Evolutionary conservation across 2,797 vertebrate species (phyloP).

Genomic region (Anisognathus igniventris): DNA sequence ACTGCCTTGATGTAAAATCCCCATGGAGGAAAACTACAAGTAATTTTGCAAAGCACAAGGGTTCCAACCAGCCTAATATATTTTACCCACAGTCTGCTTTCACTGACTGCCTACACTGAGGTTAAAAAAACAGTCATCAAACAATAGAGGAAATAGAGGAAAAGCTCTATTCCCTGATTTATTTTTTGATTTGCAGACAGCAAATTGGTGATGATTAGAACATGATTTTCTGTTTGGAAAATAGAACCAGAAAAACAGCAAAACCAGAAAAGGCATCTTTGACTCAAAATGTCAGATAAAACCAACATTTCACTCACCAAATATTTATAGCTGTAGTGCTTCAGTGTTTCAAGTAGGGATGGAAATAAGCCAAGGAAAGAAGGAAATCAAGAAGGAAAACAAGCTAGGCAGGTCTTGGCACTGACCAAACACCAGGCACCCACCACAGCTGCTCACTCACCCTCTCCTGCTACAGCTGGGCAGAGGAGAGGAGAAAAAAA

Average conservation of each 20-base stretch:
- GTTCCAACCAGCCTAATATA: not conserved
- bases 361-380: not conserved
- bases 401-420: not conserved
- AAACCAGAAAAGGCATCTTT: not conserved
- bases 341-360: not conserved
- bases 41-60: not conserved
- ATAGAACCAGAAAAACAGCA: not conserved
- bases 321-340: not conserved
- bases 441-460: fast-evolving
- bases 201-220: not conserved
- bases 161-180: not conserved
- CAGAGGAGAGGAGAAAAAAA: not conserved
- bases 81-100: not conserved
- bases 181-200: not conserved
- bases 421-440: not conserved
- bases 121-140: not conserved
- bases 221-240: not conserved
- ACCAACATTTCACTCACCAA: not conserved
- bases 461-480: not conserved
- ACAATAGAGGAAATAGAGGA: not conserved
- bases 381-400: not conserved
- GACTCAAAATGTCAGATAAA: not conserved
- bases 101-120: not conserved
- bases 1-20: not conserved
- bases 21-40: not conserved